A percentile compares a stretch with the other conserved stretches of the same genome.
Conservation (phyloP, 2,797 vertebrate genomes). For the Eurystomus glaucurus region DNA sequence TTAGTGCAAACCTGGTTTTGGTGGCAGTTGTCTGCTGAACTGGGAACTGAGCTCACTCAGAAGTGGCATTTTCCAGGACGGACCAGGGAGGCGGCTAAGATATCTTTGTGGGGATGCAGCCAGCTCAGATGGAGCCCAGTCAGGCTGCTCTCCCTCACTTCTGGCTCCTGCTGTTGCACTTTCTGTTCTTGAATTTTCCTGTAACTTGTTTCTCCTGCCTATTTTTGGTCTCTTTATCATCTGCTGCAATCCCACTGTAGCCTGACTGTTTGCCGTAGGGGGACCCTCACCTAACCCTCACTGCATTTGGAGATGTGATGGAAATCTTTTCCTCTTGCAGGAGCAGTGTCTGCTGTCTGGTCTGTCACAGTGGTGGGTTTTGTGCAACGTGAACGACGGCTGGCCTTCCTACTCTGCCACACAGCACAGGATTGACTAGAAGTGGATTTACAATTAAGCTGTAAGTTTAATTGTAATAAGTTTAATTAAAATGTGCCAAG, state of each 20-base stretch:
- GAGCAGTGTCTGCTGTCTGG: background rate
- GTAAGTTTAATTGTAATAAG: too few species aligned
- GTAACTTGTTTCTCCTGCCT: background rate
- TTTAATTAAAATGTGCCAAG: fast-evolving
- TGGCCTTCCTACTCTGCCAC: background rate
- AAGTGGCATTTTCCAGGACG: background rate
- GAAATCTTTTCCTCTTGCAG: background rate
- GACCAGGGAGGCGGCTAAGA: background rate
- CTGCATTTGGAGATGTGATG: fast-evolving
- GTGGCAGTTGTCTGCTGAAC: background rate
- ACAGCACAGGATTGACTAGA: fast-evolving
- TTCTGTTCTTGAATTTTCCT: background rate
- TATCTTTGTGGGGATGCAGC: fast-evolving
- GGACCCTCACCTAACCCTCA: background rate
- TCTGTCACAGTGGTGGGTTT: background rate
- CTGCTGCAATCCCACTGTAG: background rate
- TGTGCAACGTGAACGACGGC: fast-evolving
- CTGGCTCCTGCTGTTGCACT: background rate
- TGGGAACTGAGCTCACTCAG: background rate
- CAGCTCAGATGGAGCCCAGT: background rate
- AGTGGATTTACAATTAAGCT: background rate
- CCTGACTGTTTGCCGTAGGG: background rate
- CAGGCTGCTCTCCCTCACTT: background rate
- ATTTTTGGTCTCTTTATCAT: background rate
- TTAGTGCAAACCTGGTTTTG: too few species aligned